These are phyloP conservation scores for Drosophila kohkoa DNA, from an alignment of 1,140 invertebrate genomes.

Conservation along the genomic window DNA sequence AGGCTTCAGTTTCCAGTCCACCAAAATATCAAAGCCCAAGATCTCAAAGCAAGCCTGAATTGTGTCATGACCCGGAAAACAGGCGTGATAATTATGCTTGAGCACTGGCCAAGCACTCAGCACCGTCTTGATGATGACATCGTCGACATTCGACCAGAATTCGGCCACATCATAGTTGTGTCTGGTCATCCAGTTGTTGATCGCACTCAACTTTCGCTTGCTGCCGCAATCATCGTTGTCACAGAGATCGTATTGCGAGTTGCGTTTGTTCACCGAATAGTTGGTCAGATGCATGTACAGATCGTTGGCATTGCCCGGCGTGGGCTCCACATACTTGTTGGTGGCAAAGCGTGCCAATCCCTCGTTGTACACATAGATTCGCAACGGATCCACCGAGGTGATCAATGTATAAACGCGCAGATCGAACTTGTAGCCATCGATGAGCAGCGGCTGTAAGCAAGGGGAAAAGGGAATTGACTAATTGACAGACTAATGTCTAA, in stretches of 20 bases:
- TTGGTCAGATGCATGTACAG: conserved; percentile 99
- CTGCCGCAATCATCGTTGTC: conserved; percentile 91
- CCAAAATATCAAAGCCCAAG: conserved; percentile 94
- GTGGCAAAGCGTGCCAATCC: conserved; percentile 97
- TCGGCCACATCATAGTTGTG: conserved; percentile 90
- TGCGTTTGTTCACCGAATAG: conserved; percentile 97
- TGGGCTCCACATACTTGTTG: conserved; percentile 92
- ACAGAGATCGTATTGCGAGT: conserved; percentile 88
- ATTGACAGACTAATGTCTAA: no score
- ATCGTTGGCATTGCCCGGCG: conserved; percentile 91
- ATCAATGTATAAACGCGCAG: conserved; percentile 97
- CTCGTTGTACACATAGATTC: conserved; percentile 98
- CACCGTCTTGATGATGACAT: conserved; percentile 95
- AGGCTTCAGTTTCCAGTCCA: conserved; percentile 94
- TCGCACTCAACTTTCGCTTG: conserved; percentile 93
- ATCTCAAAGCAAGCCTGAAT: conserved; percentile 96
- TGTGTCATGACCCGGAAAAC: conserved; percentile 93
- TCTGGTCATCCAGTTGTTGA: conserved; percentile 90
- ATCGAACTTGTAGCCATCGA: conserved; percentile 99
- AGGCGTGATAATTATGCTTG: conserved; percentile 94
- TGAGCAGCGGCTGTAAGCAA: conserved; percentile 90
- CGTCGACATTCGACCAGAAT: conserved; percentile 93
- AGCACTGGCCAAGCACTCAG: conserved; percentile 93
- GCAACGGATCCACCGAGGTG: conserved; percentile 96
- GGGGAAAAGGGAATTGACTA: no score